Evolutionary conservation across 2,113 vertebrate species (phyloP).

Genomic region (Barbus barbus): DNA sequence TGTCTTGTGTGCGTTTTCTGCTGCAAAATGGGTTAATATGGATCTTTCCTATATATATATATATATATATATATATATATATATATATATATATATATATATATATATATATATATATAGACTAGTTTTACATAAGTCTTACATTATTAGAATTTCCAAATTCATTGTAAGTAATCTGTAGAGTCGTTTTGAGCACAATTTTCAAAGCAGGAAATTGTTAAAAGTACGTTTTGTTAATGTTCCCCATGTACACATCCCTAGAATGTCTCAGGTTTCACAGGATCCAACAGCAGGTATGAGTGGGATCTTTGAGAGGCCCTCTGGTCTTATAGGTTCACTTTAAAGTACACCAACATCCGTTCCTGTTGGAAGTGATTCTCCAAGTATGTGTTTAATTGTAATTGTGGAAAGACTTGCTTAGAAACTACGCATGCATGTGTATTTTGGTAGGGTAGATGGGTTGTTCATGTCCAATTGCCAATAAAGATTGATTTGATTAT

Average conservation of each 20-base stretch:
- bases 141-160: not conserved
- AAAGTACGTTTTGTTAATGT: conserved; percentile 4
- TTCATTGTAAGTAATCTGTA: not conserved
- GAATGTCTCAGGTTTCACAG: conserved; percentile 47
- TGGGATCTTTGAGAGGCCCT: conserved; percentile 11
- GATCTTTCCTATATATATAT: too few species aligned
- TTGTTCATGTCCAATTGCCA: conserved; percentile 83
- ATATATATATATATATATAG: not conserved
- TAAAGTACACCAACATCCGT: conserved; percentile 46
- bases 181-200: conserved; percentile 11
- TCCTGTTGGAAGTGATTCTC: conserved; percentile 60
- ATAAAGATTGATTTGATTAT: conserved; percentile 70
- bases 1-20: not conserved
- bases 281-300: conserved; percentile 33
- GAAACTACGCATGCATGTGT: conserved; percentile 90
- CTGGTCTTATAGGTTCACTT: conserved; percentile 38
- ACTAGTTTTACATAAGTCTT: not conserved
- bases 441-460: conserved; percentile 88
- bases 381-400: conserved; percentile 68
- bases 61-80: too few species aligned
- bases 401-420: conserved; percentile 82
- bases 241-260: conserved; percentile 31
- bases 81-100: too few species aligned
- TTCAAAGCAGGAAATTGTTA: not conserved
- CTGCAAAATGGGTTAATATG: not conserved